phyloP scores from a whole-genome alignment of 2,113 vertebrate species.

The Elephantulus edwardii region DNA sequence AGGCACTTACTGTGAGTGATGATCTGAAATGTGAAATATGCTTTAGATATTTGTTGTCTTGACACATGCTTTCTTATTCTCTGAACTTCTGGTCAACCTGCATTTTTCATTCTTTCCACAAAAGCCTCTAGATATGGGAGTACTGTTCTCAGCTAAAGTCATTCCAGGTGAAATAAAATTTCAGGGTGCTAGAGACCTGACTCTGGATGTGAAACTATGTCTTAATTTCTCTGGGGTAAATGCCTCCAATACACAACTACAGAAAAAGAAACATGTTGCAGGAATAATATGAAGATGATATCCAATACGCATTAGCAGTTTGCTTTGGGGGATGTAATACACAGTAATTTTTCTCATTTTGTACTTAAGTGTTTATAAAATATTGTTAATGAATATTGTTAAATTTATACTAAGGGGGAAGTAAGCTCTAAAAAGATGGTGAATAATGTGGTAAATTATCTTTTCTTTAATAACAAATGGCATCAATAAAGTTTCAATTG shows the following conservation, averaged over 20 bases:
- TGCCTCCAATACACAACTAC: background rate
- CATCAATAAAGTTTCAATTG: background rate
- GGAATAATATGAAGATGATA: background rate
- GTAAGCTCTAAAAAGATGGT: background rate
- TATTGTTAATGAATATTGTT: background rate
- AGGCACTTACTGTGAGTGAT: background rate
- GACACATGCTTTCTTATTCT: background rate
- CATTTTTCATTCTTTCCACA: background rate
- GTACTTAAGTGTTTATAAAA: background rate
- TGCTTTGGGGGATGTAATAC: background rate
- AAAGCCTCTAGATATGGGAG: background rate
- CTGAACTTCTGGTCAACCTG: background rate
- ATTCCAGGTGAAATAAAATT: conserved; percentile 2
- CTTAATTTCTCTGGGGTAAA: background rate
- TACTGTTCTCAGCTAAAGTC: background rate
- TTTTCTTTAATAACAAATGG: background rate
- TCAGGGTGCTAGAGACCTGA: background rate
- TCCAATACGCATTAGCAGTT: background rate
- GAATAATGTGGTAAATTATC: background rate
- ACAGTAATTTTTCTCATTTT: background rate
- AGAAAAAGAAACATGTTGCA: background rate
- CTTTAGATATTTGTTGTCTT: background rate
- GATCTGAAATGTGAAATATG: background rate
- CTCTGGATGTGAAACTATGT: background rate
- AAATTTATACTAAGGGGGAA: background rate